Evolutionary conservation across 2,888 invertebrate genomes (phyloP).

Genomic region (Creontiades dilutus): DNA sequence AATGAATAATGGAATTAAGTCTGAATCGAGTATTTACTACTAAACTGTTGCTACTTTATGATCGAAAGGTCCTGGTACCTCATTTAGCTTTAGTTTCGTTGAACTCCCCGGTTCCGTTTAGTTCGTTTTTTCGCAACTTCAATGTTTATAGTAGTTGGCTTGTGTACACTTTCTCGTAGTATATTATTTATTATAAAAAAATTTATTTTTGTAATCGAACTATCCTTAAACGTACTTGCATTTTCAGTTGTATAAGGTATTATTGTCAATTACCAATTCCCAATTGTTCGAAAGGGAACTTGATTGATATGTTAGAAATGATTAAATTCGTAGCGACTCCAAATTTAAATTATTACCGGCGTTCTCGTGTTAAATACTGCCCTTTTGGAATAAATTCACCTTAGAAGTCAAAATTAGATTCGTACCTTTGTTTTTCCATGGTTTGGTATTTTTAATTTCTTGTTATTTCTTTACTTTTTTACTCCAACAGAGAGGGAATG

Average conservation of each 20-base stretch:
- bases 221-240: conserved; percentile 18
- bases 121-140: not conserved
- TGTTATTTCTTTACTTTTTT: no score
- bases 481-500: no score
- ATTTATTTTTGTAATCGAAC: not conserved
- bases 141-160: not conserved
- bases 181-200: not conserved
- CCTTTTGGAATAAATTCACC: no score
- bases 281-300: not conserved
- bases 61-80: conserved; percentile 27
- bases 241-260: not conserved
- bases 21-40: conserved; percentile 9
- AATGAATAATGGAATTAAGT: conserved; percentile 7
- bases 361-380: no score
- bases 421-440: no score
- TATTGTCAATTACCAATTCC: conserved; percentile 18
- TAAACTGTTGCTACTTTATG: conserved; percentile 3
- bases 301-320: not conserved
- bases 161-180: not conserved
- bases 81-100: not conserved
- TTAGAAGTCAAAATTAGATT: no score
- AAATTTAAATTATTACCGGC: no score
- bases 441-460: no score
- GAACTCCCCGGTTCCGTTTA: not conserved
- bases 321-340: not conserved